Conservation (phyloP, 1,140 invertebrate species). For the Leptinotarsa texana region DNA sequence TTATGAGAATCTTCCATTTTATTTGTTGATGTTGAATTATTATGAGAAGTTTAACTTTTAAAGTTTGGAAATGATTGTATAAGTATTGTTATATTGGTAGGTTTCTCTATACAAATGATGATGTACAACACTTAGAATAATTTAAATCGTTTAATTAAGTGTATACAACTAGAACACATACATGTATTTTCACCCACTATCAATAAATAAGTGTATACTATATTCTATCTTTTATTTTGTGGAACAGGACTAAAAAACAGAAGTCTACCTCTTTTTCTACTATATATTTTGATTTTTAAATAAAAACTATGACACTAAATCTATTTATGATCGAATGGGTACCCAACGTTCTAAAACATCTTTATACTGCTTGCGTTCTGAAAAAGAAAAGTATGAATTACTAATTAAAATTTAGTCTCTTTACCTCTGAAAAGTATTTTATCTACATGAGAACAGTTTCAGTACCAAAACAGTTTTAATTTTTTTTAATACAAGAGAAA, state of each 20-base stretch:
- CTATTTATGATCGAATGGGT: slow-evolving; percentile 62
- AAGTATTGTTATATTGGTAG: slow-evolving; percentile 49
- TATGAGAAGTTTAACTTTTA: slow-evolving; percentile 46
- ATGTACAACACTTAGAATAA: slow-evolving; percentile 44
- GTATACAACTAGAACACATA: slow-evolving; percentile 38
- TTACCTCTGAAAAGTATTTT: too few species aligned
- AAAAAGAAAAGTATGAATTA: slow-evolving; percentile 46
- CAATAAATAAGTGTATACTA: slow-evolving; percentile 35
- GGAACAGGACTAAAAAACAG: too few species aligned
- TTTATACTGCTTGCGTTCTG: slow-evolving; percentile 65
- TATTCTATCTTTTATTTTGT: slow-evolving; percentile 21
- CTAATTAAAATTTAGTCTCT: neutral
- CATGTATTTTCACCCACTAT: slow-evolving; percentile 41
- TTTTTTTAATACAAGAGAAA: too few species aligned
- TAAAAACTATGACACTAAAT: too few species aligned
- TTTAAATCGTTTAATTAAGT: slow-evolving; percentile 38
- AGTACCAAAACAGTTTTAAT: too few species aligned
- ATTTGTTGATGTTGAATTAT: slow-evolving; percentile 45
- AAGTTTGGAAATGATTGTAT: slow-evolving; percentile 44
- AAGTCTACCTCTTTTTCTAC: too few species aligned
- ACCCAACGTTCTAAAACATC: slow-evolving; percentile 65
- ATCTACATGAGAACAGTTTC: too few species aligned
- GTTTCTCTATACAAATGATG: slow-evolving; percentile 40
- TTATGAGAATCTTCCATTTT: slow-evolving; percentile 46
- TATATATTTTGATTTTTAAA: too few species aligned